These are phyloP conservation scores for Machaerirhynchus nigripectus DNA, from an alignment of 2,113 vertebrate genomes.

Conservation along the genomic window DNA sequence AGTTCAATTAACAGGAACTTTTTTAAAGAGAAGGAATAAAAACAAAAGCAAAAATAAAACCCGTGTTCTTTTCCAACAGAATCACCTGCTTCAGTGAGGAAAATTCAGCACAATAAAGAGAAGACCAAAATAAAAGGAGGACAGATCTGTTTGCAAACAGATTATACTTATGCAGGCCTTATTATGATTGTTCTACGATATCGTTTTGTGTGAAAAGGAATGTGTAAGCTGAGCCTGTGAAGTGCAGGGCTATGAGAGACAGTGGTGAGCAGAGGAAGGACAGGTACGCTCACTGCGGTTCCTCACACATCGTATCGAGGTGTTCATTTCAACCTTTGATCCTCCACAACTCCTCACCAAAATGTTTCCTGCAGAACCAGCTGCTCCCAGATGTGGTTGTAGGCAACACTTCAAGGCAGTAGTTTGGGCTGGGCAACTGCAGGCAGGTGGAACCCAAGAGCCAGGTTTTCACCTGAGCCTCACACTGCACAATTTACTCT, in stretches of 20 bases:
- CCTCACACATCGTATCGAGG: background rate
- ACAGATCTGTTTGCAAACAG: background rate
- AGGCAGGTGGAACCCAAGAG: constrained; percentile 7
- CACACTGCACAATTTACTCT: background rate
- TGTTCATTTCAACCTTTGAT: background rate
- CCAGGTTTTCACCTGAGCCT: background rate
- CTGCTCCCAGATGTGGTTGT: background rate
- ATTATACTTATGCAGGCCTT: background rate
- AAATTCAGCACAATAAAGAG: background rate
- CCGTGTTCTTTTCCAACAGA: background rate
- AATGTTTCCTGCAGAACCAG: background rate
- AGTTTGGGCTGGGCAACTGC: background rate
- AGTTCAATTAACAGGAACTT: background rate
- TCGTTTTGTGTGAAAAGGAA: background rate
- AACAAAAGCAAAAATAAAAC: background rate
- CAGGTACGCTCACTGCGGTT: background rate
- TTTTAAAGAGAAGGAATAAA: background rate
- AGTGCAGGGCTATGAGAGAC: background rate
- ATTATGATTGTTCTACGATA: background rate
- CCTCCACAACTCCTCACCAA: background rate
- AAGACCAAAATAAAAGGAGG: background rate
- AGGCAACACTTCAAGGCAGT: fast-evolving
- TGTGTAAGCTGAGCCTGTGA: background rate
- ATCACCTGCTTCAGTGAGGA: background rate
- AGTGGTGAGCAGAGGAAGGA: background rate